Conservation (phyloP, 2,888 invertebrate genomes). For the Drosophila kambysellisi region DNA sequence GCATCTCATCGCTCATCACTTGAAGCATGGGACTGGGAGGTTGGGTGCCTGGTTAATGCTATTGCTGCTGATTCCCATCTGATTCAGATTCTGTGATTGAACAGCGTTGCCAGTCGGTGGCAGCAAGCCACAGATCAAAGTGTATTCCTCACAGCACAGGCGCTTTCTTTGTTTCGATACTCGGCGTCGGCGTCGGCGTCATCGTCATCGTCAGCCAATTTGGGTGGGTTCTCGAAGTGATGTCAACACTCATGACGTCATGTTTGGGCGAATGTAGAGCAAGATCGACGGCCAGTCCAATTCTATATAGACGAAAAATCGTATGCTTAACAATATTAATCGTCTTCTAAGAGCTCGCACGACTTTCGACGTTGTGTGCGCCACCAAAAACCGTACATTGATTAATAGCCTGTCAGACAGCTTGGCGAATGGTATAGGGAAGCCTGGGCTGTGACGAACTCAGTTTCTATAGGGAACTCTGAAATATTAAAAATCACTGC, state of each 20-base stretch:
- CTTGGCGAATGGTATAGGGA: conserved; percentile 35
- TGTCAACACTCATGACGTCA: conserved; percentile 70
- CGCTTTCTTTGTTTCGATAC: conserved; percentile 55
- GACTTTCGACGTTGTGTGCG: conserved; percentile 21
- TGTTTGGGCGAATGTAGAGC: conserved; percentile 42
- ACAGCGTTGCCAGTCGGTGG: conserved; percentile 53
- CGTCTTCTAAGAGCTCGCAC: conserved; percentile 45
- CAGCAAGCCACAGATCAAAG: conserved; percentile 73
- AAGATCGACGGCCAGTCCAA: conserved; percentile 42
- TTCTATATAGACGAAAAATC: conserved; percentile 24
- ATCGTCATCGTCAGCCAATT: conserved; percentile 4
- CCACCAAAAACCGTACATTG: conserved; percentile 28
- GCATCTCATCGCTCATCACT: conserved; percentile 30
- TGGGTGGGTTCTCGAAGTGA: conserved; percentile 35
- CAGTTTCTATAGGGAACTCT: neutral
- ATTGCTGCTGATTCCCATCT: conserved; percentile 2
- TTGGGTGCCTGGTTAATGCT: neutral
- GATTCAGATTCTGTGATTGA: conserved; percentile 47
- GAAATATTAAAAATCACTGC: neutral
- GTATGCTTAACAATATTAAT: conserved; percentile 48
- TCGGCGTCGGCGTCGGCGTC: neutral
- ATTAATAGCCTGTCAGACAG: conserved; percentile 45
- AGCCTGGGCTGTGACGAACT: conserved; percentile 15
- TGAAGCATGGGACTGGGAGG: conserved; percentile 5
- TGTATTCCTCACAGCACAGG: conserved; percentile 33